Evolutionary conservation across 2,888 invertebrate genomes (phyloP).

Genomic region (Gymnosoma rotundatum): DNA sequence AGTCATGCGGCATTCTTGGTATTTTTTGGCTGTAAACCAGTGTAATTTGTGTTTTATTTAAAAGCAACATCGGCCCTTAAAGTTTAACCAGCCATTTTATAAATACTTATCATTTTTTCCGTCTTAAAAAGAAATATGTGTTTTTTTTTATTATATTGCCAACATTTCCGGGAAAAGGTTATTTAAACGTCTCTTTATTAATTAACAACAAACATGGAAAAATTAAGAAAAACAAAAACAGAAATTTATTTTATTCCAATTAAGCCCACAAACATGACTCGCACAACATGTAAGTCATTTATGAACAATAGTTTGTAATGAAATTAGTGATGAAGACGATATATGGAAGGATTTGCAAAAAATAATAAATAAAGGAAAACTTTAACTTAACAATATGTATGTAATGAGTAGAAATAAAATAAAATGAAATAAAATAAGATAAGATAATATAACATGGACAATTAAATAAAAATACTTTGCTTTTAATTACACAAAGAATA

Average conservation of each 20-base stretch:
- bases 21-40: too few species aligned
- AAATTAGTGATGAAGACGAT: slow-evolving; percentile 47
- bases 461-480: too few species aligned
- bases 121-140: too few species aligned
- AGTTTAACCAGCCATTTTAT: too few species aligned
- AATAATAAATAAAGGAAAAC: neutral
- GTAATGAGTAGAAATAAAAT: neutral
- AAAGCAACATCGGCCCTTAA: too few species aligned
- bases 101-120: too few species aligned
- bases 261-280: slow-evolving; percentile 41
- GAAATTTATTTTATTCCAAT: slow-evolving; percentile 49
- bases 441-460: too few species aligned
- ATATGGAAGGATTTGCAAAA: slow-evolving; percentile 22
- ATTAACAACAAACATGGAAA: neutral
- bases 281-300: slow-evolving; percentile 58
- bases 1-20: too few species aligned
- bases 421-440: neutral
- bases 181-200: neutral
- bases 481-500: too few species aligned
- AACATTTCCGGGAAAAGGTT: too few species aligned
- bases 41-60: too few species aligned
- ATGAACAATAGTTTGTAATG: slow-evolving; percentile 38
- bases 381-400: slow-evolving; percentile 6
- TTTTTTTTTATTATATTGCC: too few species aligned
- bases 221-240: neutral